Evolutionary conservation across 2,888 invertebrate genomes (phyloP).

Genomic region (Diaperis boleti): DNA sequence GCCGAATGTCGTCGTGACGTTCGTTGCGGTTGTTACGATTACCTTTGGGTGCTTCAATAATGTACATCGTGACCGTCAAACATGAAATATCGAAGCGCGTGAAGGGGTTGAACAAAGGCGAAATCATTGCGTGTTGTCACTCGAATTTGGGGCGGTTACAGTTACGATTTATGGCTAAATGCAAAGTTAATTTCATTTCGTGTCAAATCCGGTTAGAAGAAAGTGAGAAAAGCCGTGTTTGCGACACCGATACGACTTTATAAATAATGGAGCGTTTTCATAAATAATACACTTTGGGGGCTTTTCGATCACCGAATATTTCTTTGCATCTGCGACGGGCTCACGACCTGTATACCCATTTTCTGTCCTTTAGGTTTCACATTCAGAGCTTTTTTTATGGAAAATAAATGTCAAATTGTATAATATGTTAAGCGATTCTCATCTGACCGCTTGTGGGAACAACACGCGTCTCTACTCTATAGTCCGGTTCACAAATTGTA

Average conservation of each 20-base stretch:
- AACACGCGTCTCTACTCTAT: too few relatives aligned
- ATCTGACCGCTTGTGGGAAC: too few relatives aligned
- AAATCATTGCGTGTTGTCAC: conserved; percentile 18
- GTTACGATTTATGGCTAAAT: conserved; percentile 22
- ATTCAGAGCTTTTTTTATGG: not conserved
- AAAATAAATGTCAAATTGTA: too few relatives aligned
- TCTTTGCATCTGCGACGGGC: conserved; percentile 20
- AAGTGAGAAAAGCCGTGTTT: conserved; percentile 28
- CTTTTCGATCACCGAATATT: conserved; percentile 20
- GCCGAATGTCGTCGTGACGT: conserved; percentile 26
- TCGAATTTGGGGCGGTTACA: conserved; percentile 22
- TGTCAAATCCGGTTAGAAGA: conserved; percentile 16
- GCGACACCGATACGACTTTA: conserved; percentile 40
- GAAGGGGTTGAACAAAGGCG: too few relatives aligned
- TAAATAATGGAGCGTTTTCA: conserved; percentile 46
- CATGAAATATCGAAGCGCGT: conserved; percentile 20
- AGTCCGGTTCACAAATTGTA: too few relatives aligned
- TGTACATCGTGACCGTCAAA: conserved; percentile 38
- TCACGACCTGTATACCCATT: conserved; percentile 10
- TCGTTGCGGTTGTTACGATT: conserved; percentile 27
- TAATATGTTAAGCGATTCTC: too few relatives aligned
- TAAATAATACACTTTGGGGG: conserved; percentile 42
- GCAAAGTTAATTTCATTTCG: conserved; percentile 21
- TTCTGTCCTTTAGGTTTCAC: not conserved
- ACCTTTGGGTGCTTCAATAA: conserved; percentile 35